Conservation (phyloP, 2,113 vertebrate genomes). For the Myanophis thanlyinensis region DNA sequence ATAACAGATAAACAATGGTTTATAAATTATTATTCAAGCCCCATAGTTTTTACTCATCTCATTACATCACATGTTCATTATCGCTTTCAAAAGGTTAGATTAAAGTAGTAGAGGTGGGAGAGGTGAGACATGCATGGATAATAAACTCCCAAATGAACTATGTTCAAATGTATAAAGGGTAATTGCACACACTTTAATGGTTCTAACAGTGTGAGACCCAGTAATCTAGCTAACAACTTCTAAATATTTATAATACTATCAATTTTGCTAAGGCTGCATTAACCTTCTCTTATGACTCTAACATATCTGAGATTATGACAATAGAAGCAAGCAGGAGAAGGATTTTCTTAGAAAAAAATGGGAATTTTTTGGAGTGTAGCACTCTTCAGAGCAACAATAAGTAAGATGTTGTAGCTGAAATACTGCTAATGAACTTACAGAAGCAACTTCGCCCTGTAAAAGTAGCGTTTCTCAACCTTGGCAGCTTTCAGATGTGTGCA, state of each 20-base stretch:
- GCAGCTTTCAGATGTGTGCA: neutral
- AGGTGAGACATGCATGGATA: neutral
- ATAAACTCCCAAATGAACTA: neutral
- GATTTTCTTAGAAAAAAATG: conserved; percentile 8
- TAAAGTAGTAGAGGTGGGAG: conserved; percentile 16
- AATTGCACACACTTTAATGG: conserved; percentile 12
- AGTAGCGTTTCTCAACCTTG: neutral
- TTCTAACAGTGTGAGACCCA: conserved; percentile 2
- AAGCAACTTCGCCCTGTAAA: conserved; percentile 29
- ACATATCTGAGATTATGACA: conserved; percentile 17
- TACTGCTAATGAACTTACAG: conserved; percentile 7
- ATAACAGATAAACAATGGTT: neutral
- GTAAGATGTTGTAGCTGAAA: conserved; percentile 4
- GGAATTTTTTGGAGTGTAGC: conserved; percentile 14
- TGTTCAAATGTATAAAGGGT: neutral
- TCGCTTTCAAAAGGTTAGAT: neutral
- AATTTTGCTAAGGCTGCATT: conserved; percentile 12
- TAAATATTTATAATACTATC: conserved; percentile 23
- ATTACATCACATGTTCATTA: neutral
- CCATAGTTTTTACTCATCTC: neutral
- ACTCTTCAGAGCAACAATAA: conserved; percentile 8
- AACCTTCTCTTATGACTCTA: conserved; percentile 29
- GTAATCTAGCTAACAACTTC: conserved; percentile 15
- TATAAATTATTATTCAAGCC: neutral
- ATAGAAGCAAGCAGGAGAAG: conserved; percentile 13